Evolutionary conservation across 2,113 vertebrate genomes (phyloP), one percentile per base, ranked within the genome.

Genomic region (Rhea americana): DNA sequence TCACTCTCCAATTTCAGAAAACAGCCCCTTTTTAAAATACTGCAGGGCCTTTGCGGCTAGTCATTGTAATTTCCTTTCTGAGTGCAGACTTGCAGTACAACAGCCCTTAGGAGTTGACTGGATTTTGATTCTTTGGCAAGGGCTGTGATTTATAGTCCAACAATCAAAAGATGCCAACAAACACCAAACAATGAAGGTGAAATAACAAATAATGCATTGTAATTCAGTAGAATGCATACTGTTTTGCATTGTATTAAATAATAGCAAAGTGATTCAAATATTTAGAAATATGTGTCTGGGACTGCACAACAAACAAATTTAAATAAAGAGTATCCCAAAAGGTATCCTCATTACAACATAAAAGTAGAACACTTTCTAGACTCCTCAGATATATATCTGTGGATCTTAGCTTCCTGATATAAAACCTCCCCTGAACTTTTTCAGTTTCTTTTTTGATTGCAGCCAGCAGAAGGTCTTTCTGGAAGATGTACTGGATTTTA

Each of bases 181-280:
- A 2, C 11, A 11, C n/a, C 30, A 1, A 1, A 2, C 2, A 3
- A 63, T 0, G 70, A 50, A 11, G 4, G 0, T 3, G 53, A 30
- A 10, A n/a, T 5, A 3, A 2, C 1, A 8, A 8, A 15, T 22
- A 26, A 61, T 62, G 45, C 43, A 4, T 50, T 5, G 1, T 2
- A n/a, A 8, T 4, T 16, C 55, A 2, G 3, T 6, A 3, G 17
- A 15, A 7, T 8, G 37, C 8, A 5, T 3, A 37, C 2, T 7
- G 2, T 7, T 50, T 35, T 13, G 5, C 16, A 13, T 17, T 30
- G 9, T 3, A 3, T 11, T 48, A n/a, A 5, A 1, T 13, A 11
- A 3, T 26, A 21, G 30, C 9, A 39, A 12, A 56, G n/a, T 0
- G 8, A 39, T 30, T 0, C 17, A 2, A 47, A 7, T 9, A 2